Base-by-base conservation (phyloP, 2,797 vertebrate genomes). In the Leptatherina wallacei region DNA sequence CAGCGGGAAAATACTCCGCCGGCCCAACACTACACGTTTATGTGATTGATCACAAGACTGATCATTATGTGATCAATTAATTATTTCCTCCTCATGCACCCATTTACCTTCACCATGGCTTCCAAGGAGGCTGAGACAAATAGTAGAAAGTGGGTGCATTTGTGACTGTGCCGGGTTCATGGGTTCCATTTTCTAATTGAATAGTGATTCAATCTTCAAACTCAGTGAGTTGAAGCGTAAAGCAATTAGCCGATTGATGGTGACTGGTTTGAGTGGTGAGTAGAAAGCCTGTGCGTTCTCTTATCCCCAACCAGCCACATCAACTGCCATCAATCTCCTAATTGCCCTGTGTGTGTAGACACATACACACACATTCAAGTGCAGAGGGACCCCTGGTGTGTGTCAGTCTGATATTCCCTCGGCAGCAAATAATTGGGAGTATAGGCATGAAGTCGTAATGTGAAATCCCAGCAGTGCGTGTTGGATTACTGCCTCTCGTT, bases 171-270 rank as follows among this genome's bases (percentile, higher is more conserved):
- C 54, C 51, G 69, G 58, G 35, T 61, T 60, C 78, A 3, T 14
- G 70, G 77, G 78, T 85, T 89, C 75, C 80, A 70, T 85, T 87
- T 87, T 85, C 80, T 85, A 88, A 88, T 82, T 87, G 84, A 88
- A 89, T 88, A 66, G 78, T 56, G 81, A 91, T 86, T 88, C 80
- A 83, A 77, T 78, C 71, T 76, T 80, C 64, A 81, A 82, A 84
- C 72, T 70, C 74, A 77, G 79, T 24, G 49, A 81, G 57, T 82
- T 88, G 78, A 75, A 82, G 81, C 83, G 73, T 80, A 75, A 89
- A 85, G 84, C 85, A 89, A 89, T 92, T 89, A 91, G 83, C 69
- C 42, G 69, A 91, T 78, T 85, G 84, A 85, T 69, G 79, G 76
- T 61, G 82, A 80, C 71, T 60, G 16, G 74, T 69, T 55, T 55